Percentiles rank a stretch among this genome's conserved stretches.
Conservation (phyloP, 2,113 vertebrate species). For the Crotalus horridus region DNA sequence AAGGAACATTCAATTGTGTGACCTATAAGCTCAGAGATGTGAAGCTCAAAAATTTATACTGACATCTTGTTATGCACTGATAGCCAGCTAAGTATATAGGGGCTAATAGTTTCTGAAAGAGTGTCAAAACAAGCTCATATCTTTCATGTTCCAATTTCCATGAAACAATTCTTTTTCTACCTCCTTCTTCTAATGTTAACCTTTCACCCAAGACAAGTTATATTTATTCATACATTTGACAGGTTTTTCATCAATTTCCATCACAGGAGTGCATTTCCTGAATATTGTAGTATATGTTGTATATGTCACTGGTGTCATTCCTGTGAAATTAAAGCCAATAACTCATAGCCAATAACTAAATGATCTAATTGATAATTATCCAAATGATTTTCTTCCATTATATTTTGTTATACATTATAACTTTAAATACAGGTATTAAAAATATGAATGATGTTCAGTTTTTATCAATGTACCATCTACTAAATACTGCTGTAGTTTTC, state of each 20-base stretch:
- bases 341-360: neutral
- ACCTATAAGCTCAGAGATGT: slow-evolving; percentile 2
- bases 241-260: neutral
- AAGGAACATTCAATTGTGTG: neutral
- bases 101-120: slow-evolving; percentile 25
- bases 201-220: neutral
- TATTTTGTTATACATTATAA: neutral
- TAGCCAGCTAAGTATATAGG: slow-evolving; percentile 17
- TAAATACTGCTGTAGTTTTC: neutral
- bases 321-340: neutral
- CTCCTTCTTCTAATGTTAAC: neutral
- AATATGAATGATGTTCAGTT: neutral
- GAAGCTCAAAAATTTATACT: slow-evolving; percentile 35
- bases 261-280: neutral
- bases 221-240: neutral
- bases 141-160: slow-evolving; percentile 13
- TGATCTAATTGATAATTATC: neutral
- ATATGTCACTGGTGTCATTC: neutral
- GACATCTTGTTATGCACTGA: slow-evolving; percentile 8
- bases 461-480: neutral
- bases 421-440: neutral
- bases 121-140: slow-evolving; percentile 16
- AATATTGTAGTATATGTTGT: neutral
- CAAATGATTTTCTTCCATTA: neutral
- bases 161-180: slow-evolving; percentile 24